Percentiles rank a stretch among this genome's conserved stretches.
These are phyloP conservation scores for Saccostrea glomerata DNA, from an alignment of 1,140 invertebrate species.

Conservation along the genomic window DNA sequence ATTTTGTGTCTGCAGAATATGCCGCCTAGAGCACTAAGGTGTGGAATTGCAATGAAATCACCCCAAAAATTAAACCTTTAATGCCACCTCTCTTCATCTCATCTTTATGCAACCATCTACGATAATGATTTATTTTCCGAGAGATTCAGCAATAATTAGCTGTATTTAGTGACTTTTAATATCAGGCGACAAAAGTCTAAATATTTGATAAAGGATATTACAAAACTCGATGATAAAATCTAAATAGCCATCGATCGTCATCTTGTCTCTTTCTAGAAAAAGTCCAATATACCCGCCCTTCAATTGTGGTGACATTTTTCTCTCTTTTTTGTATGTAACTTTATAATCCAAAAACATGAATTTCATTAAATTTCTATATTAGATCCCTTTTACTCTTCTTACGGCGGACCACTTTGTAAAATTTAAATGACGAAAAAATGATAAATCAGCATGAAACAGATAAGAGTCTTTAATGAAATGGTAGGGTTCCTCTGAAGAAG, in stretches of 20 bases:
- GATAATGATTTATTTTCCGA: not conserved
- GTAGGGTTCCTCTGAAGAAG: not conserved
- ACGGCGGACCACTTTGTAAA: no score
- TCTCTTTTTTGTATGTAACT: no score
- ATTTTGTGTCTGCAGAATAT: not conserved
- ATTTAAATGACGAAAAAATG: no score
- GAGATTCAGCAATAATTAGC: not conserved
- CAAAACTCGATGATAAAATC: not conserved
- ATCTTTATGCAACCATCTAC: not conserved
- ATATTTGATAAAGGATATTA: constrained; percentile 2
- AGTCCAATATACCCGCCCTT: no score
- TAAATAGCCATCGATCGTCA: not conserved
- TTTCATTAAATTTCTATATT: no score
- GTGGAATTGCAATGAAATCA: not conserved
- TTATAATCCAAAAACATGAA: no score
- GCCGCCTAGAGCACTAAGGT: not conserved
- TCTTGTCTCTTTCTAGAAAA: no score
- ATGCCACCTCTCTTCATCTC: not conserved
- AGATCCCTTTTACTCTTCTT: no score
- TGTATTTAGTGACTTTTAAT: not conserved
- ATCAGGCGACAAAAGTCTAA: not conserved
- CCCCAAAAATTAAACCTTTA: not conserved
- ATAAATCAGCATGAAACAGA: no score
- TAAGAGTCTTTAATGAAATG: not conserved
- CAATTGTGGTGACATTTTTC: no score